phyloP scores from a whole-genome alignment of 2,797 vertebrate species.

The Pangasius sanitwongsei region DNA sequence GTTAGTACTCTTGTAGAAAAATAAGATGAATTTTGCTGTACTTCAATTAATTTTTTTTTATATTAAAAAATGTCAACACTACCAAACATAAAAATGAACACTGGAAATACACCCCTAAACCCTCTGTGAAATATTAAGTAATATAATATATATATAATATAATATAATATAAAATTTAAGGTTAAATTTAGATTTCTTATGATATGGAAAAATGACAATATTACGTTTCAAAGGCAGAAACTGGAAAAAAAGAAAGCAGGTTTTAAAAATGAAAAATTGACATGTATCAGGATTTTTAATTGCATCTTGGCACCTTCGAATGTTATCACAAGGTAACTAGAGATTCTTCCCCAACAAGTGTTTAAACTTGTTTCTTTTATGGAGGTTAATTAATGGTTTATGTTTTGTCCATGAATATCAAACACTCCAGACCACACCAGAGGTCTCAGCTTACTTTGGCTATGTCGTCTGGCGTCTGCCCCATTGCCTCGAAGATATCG shows the following conservation, averaged over 20 bases:
- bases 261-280: background rate
- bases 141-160: background rate
- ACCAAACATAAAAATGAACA: background rate
- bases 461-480: conserved; percentile 84
- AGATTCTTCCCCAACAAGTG: background rate
- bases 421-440: background rate
- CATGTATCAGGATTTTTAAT: background rate
- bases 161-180: background rate
- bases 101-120: background rate
- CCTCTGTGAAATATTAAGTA: too few relatives aligned
- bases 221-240: background rate
- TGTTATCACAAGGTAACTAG: background rate
- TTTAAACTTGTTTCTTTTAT: background rate
- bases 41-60: too few relatives aligned
- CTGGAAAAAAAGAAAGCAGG: background rate
- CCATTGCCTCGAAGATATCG: conserved; percentile 86
- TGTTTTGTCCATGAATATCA: background rate
- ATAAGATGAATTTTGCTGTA: too few relatives aligned
- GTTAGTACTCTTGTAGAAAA: too few relatives aligned
- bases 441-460: conserved; percentile 75
- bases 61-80: background rate
- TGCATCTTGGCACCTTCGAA: background rate
- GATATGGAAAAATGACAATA: background rate
- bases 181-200: background rate
- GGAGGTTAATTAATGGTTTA: background rate